Conservation (phyloP, 2,797 vertebrate genomes). For the Sus cebifrons region DNA sequence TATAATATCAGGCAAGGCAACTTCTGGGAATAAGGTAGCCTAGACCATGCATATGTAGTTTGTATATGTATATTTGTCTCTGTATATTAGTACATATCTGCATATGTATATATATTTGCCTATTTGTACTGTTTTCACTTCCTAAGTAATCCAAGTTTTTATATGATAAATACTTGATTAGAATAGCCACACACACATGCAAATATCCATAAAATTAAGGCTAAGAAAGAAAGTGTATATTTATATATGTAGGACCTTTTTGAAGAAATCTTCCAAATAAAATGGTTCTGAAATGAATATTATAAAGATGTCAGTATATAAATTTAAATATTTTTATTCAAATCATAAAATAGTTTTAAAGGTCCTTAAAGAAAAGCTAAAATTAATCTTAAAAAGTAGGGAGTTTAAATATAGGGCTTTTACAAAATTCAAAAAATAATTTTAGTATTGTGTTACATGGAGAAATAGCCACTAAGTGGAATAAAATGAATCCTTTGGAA, state of each 20-base stretch:
- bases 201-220: neutral
- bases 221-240: neutral
- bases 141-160: neutral
- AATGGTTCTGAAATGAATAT: neutral
- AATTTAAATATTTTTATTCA: neutral
- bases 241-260: neutral
- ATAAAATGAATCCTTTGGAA: neutral
- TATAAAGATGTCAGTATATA: neutral
- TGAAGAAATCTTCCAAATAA: slow-evolving; percentile 18
- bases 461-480: neutral
- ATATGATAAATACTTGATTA: neutral
- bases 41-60: neutral
- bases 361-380: neutral
- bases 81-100: neutral
- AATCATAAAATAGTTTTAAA: neutral
- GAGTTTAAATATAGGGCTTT: neutral
- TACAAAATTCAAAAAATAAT: neutral
- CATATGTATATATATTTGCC: neutral
- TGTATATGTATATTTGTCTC: neutral
- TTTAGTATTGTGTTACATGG: neutral
- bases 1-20: neutral
- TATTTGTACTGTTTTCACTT: neutral
- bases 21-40: neutral
- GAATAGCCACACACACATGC: neutral
- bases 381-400: neutral